Conservation (phyloP, 2,113 vertebrate species). For the Syngnathus typhle region DNA sequence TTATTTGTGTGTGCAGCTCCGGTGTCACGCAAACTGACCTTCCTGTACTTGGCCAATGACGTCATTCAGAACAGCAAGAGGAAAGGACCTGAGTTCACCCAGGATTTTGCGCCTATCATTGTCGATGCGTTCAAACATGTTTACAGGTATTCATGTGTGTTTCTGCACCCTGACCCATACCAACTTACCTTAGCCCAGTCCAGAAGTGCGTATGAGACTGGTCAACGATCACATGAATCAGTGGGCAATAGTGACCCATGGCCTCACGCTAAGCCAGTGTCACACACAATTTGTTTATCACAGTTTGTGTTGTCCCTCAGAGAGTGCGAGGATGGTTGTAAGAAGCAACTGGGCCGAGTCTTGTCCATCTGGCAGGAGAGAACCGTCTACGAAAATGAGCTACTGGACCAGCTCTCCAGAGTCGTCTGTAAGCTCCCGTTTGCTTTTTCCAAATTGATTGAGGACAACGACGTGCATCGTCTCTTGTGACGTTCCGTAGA, state of each 20-base stretch:
- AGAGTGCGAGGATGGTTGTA: constrained; percentile 91
- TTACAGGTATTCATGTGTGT: constrained; percentile 72
- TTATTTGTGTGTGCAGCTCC: constrained; percentile 73
- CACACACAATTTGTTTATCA: neutral
- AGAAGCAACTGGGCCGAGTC: constrained; percentile 90
- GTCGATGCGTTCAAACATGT: constrained; percentile 97
- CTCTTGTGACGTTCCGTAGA: constrained; percentile 38
- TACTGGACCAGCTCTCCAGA: constrained; percentile 89
- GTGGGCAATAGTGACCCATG: too few species aligned
- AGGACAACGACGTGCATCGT: neutral
- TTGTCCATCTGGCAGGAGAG: constrained; percentile 98
- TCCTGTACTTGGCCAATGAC: constrained; percentile 97
- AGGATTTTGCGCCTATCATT: constrained; percentile 95
- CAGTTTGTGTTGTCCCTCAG: constrained; percentile 51
- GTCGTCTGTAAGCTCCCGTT: constrained; percentile 81
- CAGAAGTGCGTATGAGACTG: neutral
- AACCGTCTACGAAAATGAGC: constrained; percentile 91
- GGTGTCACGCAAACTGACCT: constrained; percentile 92
- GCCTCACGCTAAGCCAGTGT: neutral
- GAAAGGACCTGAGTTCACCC: constrained; percentile 97
- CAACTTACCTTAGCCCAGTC: neutral
- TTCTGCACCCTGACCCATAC: too few species aligned
- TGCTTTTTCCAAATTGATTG: neutral
- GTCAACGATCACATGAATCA: too few species aligned
- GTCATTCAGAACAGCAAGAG: constrained; percentile 99